A percentile compares a stretch with the other conserved stretches of the same genome.
phyloP scores from a whole-genome alignment of 2,113 vertebrate genomes.

The Lynx canadensis region DNA sequence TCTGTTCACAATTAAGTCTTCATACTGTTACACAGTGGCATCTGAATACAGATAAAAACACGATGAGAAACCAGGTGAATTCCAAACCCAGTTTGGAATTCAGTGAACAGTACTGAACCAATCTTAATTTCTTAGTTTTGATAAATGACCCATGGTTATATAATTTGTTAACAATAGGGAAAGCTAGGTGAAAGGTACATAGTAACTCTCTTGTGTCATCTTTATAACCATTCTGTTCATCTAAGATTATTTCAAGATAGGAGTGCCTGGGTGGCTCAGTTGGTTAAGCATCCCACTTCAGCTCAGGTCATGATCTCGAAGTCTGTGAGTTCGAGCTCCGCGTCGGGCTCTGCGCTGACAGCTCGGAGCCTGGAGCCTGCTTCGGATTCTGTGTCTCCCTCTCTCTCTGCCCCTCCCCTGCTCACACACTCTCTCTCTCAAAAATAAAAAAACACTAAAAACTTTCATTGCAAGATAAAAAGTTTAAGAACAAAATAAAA shows the following conservation, averaged over 20 bases:
- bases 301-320: too few relatives aligned
- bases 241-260: constrained; percentile 26
- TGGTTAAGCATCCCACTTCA: too few relatives aligned
- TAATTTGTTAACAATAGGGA: not conserved
- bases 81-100: not conserved
- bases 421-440: too few relatives aligned
- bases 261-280: too few relatives aligned
- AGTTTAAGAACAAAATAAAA: not conserved
- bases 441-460: too few relatives aligned
- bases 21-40: not conserved
- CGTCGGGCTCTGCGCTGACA: too few relatives aligned
- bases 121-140: constrained; percentile 34
- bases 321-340: too few relatives aligned
- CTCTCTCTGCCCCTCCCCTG: too few relatives aligned
- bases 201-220: not conserved
- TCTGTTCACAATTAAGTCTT: not conserved
- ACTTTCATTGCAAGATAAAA: not conserved
- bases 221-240: constrained; percentile 2
- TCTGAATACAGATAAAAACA: not conserved
- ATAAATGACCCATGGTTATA: not conserved
- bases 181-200: not conserved
- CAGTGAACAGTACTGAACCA: not conserved
- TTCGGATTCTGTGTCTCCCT: too few relatives aligned
- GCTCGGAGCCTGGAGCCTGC: too few relatives aligned
- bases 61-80: not conserved